phyloP scores from a whole-genome alignment of 2,113 vertebrate species.

The Pica pica region DNA sequence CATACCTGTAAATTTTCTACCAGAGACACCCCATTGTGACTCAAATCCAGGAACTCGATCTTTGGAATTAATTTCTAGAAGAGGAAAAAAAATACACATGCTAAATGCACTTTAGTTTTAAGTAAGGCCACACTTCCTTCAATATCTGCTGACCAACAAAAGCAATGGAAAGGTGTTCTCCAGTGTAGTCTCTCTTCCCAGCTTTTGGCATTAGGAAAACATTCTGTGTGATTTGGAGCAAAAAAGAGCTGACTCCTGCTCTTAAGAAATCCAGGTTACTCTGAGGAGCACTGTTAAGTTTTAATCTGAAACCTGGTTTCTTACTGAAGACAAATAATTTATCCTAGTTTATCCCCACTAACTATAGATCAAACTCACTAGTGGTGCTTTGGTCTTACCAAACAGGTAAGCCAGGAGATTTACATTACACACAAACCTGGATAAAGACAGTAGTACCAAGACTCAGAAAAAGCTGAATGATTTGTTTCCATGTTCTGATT shows the following conservation, averaged over 20 bases:
- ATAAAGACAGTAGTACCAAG: not conserved
- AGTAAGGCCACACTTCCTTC: not conserved
- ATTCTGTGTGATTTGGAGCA: not conserved
- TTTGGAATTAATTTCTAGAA: constrained; percentile 90
- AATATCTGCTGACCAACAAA: not conserved
- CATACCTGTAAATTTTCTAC: constrained; percentile 93
- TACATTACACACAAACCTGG: not conserved
- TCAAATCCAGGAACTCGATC: constrained; percentile 95
- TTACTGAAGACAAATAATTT: not conserved
- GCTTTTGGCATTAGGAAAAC: not conserved
- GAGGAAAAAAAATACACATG: not conserved
- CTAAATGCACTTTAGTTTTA: not conserved
- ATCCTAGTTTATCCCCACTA: not conserved
- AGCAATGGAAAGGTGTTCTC: not conserved
- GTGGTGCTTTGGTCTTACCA: not conserved
- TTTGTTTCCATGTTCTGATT: not conserved
- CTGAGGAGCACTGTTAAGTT: not conserved
- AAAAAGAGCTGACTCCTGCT: not conserved
- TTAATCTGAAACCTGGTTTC: not conserved
- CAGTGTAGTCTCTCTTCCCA: not conserved
- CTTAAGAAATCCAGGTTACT: not conserved
- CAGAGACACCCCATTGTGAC: constrained; percentile 85
- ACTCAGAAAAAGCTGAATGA: not conserved
- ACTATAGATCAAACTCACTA: not conserved
- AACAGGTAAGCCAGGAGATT: not conserved